These are phyloP conservation scores for Fissipunctia ypsillon DNA, from an alignment of 2,888 invertebrate species.

Conservation along the genomic window DNA sequence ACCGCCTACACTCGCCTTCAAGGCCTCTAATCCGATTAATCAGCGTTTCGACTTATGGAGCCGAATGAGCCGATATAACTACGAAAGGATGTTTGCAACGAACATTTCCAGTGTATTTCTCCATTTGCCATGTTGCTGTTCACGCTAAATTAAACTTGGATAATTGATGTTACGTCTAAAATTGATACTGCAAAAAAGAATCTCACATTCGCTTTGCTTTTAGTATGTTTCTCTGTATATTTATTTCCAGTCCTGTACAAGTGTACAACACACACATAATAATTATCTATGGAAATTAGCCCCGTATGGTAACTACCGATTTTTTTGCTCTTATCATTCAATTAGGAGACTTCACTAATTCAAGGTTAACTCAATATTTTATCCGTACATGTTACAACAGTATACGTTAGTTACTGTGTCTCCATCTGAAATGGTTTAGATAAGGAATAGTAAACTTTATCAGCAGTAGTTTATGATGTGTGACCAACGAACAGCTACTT, in stretches of 20 bases:
- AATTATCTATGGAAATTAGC: constrained; percentile 60
- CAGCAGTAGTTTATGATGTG: constrained; percentile 57
- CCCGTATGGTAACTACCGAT: constrained; percentile 30
- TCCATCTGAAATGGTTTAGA: constrained; percentile 42
- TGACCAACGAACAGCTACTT: constrained; percentile 52
- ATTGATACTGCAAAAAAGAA: constrained; percentile 47
- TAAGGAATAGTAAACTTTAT: constrained; percentile 59
- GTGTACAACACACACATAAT: constrained; percentile 26
- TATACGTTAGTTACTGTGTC: constrained; percentile 9
- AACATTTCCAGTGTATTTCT: constrained; percentile 54
- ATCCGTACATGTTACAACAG: constrained; percentile 26
- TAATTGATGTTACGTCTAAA: constrained; percentile 59
- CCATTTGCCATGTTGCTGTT: constrained; percentile 50
- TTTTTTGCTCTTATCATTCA: constrained; percentile 55
- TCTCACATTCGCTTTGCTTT: constrained; percentile 47
- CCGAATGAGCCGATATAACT: constrained; percentile 68
- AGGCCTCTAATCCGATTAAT: constrained; percentile 79
- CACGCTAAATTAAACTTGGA: constrained; percentile 57
- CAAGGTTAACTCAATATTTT: constrained; percentile 64
- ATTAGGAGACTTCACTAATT: constrained; percentile 48
- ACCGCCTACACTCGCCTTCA: constrained; percentile 77
- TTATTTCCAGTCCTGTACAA: constrained; percentile 27
- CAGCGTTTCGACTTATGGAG: constrained; percentile 72
- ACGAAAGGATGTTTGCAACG: constrained; percentile 64
- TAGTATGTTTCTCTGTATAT: constrained; percentile 24